Evolutionary conservation across 2,113 vertebrate genomes (phyloP).

Genomic region (Onychorhynchus coronatus): DNA sequence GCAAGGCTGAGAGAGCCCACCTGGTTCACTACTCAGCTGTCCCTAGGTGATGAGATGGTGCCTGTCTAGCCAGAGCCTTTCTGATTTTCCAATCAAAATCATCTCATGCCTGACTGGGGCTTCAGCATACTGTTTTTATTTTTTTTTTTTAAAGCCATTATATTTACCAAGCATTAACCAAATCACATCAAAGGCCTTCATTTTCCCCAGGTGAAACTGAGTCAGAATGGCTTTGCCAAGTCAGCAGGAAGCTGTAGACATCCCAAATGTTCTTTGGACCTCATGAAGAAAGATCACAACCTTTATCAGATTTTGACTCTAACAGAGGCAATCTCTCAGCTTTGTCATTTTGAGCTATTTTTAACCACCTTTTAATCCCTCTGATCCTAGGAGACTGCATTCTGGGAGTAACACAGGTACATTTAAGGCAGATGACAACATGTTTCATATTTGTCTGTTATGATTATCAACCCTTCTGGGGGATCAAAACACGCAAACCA

Average conservation of each 20-base stretch:
- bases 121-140: neutral
- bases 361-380: neutral
- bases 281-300: neutral
- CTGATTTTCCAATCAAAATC: neutral
- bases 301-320: neutral
- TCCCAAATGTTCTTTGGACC: neutral
- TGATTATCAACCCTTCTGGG: neutral
- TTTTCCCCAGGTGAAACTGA: neutral
- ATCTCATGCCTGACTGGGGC: neutral
- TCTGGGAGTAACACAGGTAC: neutral
- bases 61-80: neutral
- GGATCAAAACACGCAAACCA: neutral
- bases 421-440: neutral
- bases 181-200: neutral
- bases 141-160: neutral
- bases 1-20: neutral
- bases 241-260: neutral
- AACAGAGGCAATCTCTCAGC: neutral
- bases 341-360: neutral
- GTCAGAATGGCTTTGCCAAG: neutral
- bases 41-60: neutral
- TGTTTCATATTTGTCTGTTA: neutral
- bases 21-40: neutral
- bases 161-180: neutral
- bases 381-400: neutral